phyloP scores from a whole-genome alignment of 2,113 vertebrate species.

The Epinephelus cyanopodus region DNA sequence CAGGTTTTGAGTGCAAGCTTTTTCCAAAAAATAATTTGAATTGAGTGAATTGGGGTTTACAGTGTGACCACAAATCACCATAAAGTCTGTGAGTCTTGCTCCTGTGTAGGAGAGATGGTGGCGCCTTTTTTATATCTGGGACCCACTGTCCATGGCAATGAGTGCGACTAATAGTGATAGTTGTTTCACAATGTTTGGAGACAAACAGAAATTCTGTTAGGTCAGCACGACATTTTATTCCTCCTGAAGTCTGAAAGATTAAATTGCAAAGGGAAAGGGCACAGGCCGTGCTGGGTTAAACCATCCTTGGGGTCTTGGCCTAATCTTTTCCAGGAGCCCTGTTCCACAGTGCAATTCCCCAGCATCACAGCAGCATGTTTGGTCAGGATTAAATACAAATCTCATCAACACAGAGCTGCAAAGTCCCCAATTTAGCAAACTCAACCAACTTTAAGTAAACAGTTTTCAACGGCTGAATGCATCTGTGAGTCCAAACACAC shows the following conservation, averaged over 20 bases:
- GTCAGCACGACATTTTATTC: background rate
- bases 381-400: conserved; percentile 8
- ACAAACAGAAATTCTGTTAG: background rate
- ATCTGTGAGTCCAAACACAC: background rate
- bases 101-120: too few relatives aligned
- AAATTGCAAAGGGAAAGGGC: background rate
- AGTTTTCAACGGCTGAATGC: background rate
- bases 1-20: too few relatives aligned
- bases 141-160: too few relatives aligned
- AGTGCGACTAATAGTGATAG: too few relatives aligned
- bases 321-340: background rate
- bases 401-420: background rate
- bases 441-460: background rate
- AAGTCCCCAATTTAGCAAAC: background rate
- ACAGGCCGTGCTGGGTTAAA: background rate
- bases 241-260: background rate
- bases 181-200: too few relatives aligned
- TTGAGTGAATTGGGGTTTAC: too few relatives aligned
- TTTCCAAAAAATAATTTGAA: too few relatives aligned
- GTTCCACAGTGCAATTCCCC: background rate
- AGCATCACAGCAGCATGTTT: background rate
- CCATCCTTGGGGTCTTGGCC: background rate
- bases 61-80: too few relatives aligned
- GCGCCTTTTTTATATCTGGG: too few relatives aligned
- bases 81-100: too few relatives aligned